phyloP scores from a whole-genome alignment of 1,140 invertebrate genomes.

The Atta colombica region DNA sequence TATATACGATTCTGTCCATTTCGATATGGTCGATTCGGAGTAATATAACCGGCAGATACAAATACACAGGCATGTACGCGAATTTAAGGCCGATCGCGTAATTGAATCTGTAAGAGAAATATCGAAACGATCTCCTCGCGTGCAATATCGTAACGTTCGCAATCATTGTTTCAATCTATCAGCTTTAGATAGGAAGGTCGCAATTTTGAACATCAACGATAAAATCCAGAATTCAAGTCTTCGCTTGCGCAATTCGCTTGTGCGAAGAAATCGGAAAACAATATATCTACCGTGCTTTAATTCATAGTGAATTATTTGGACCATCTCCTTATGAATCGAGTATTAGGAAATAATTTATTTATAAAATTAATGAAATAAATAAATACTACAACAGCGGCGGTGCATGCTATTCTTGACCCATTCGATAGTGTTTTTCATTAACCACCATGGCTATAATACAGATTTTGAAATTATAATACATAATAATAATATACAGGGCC shows the following conservation, averaged over 20 bases:
- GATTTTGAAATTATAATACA: too few relatives aligned
- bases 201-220: background rate
- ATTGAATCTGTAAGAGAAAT: slow-evolving; percentile 46
- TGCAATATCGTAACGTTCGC: slow-evolving; percentile 10
- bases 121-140: background rate
- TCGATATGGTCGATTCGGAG: background rate
- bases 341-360: background rate
- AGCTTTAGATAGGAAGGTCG: background rate
- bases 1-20: slow-evolving; percentile 33
- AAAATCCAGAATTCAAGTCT: background rate
- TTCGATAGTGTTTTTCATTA: background rate
- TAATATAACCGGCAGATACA: slow-evolving; percentile 25
- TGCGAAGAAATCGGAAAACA: background rate
- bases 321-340: background rate
- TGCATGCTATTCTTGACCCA: background rate
- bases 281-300: background rate
- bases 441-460: too few relatives aligned
- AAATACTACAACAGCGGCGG: too few relatives aligned
- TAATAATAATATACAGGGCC: too few relatives aligned
- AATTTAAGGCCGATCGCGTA: slow-evolving; percentile 43
- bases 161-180: slow-evolving; percentile 22
- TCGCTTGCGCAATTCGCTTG: background rate
- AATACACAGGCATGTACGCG: background rate
- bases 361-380: too few relatives aligned
- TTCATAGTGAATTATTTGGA: background rate